Conservation (phyloP, 2,888 invertebrate species). For the Congeria kusceri region DNA sequence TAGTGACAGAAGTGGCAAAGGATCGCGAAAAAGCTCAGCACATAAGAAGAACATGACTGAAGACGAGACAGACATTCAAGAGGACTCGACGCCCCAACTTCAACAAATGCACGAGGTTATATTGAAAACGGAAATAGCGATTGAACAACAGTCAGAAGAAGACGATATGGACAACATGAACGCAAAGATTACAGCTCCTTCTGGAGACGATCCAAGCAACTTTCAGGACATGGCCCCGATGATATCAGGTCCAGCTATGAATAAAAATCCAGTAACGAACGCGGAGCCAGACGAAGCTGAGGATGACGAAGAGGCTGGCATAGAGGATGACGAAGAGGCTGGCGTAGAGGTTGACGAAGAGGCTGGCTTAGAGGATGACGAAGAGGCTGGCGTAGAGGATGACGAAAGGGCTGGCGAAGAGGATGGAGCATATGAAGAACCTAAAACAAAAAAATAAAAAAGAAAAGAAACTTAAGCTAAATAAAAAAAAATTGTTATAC, state of each 20-base stretch:
- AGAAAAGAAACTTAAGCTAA: no score
- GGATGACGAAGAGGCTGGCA: background rate
- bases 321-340: background rate
- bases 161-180: background rate
- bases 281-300: background rate
- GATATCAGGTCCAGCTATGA: background rate
- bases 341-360: conserved; percentile 2
- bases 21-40: background rate
- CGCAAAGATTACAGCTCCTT: no score
- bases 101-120: background rate
- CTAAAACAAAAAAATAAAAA: no score
- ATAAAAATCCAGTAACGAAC: conserved; percentile 2
- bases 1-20: background rate
- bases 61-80: background rate
- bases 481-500: no score
- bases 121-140: background rate
- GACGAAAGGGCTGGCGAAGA: background rate
- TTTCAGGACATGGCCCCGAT: no score
- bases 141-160: conserved; percentile 4
- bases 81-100: background rate
- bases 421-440: background rate
- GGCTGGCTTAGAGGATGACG: background rate
- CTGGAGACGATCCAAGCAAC: no score
- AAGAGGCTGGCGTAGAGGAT: conserved; percentile 7
- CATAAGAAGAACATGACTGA: background rate